phyloP scores from a whole-genome alignment of 2,797 vertebrate genomes.

The Botia kubotai region DNA sequence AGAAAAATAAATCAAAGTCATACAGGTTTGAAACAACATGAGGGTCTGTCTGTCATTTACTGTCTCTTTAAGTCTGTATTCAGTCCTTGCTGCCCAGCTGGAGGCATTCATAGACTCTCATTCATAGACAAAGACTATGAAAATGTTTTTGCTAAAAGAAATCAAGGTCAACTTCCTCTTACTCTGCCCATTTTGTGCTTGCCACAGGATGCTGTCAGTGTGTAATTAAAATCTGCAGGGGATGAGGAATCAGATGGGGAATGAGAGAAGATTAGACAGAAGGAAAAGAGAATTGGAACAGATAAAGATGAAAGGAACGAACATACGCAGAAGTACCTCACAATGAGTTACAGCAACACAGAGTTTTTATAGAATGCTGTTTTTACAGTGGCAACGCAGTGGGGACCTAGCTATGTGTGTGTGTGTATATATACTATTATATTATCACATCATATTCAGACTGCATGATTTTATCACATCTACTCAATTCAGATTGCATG shows the following conservation, averaged over 20 bases:
- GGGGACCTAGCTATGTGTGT: background rate
- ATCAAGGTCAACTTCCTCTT: constrained; percentile 56
- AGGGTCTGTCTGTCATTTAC: no score
- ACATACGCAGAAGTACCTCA: constrained; percentile 12
- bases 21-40: no score
- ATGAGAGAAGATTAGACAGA: constrained; percentile 25
- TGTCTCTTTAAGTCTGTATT: constrained; percentile 8
- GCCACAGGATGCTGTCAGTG: constrained; percentile 46
- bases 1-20: background rate
- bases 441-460: no score
- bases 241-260: constrained; percentile 25
- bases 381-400: background rate
- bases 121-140: background rate
- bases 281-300: constrained; percentile 28
- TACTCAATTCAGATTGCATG: no score
- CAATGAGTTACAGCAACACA: background rate
- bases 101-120: constrained; percentile 10
- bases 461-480: no score
- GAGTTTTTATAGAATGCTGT: background rate
- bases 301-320: background rate
- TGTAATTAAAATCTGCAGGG: constrained; percentile 59
- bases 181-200: constrained; percentile 43
- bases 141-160: constrained; percentile 36
- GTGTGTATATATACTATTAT: no score
- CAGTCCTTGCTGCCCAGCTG: constrained; percentile 5